Percentiles rank a stretch among this genome's conserved stretches.
Evolutionary conservation across 2,797 vertebrate species (phyloP).

Genomic region (Sebastiscus albofasciatus): DNA sequence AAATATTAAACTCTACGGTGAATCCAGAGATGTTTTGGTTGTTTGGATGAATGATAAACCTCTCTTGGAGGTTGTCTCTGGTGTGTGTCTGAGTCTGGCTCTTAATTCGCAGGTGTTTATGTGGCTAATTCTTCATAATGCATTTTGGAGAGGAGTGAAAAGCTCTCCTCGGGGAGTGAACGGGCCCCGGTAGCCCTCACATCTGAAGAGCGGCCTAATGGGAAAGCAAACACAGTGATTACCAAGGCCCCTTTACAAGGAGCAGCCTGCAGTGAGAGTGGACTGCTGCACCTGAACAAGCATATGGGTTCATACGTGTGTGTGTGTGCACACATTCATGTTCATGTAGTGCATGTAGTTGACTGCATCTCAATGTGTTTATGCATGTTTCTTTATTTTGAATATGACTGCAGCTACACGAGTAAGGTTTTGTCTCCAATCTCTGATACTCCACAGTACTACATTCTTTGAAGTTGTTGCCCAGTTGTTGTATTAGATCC

Average conservation of each 20-base stretch:
- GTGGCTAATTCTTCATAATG: constrained; percentile 64
- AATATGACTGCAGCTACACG: background rate
- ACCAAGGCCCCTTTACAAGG: constrained; percentile 71
- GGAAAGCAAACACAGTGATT: constrained; percentile 84
- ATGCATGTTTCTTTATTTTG: background rate
- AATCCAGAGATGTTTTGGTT: background rate
- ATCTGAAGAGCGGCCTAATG: constrained; percentile 82
- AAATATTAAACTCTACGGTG: background rate
- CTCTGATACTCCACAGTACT: background rate
- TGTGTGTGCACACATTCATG: background rate
- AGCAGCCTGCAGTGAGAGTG: constrained; percentile 64
- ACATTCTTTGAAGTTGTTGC: background rate
- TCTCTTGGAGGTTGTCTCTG: background rate
- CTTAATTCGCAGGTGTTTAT: constrained; percentile 66
- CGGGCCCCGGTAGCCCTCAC: constrained; percentile 71
- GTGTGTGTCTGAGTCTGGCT: background rate
- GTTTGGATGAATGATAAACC: background rate
- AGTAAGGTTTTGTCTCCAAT: background rate
- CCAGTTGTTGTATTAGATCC: background rate
- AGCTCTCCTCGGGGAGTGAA: constrained; percentile 72
- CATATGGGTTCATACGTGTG: background rate
- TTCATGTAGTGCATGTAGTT: background rate
- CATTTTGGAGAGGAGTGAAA: constrained; percentile 70
- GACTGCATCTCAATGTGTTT: background rate
- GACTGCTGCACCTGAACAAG: constrained; percentile 58